These are phyloP conservation scores for Trachymyrmex cornetzi DNA, from an alignment of 1,140 invertebrate genomes.

Conservation along the genomic window DNA sequence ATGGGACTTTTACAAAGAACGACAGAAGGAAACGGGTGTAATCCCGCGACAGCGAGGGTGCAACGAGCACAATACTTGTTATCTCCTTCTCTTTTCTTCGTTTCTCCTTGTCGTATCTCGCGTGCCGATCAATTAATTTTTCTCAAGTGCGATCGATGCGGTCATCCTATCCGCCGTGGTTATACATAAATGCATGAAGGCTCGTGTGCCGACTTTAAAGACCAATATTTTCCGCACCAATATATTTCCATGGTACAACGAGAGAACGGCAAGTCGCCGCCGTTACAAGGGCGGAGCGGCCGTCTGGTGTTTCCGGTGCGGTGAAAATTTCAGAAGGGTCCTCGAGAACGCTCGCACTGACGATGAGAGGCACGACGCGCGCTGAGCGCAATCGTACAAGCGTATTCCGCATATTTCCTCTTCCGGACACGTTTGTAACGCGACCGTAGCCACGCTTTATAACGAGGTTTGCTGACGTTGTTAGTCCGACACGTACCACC, in stretches of 20 bases:
- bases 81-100: background rate
- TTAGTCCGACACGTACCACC: background rate
- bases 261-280: conserved; percentile 1
- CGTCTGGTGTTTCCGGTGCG: conserved; percentile 24
- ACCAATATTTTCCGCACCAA: conserved; percentile 47
- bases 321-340: conserved; percentile 57
- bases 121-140: conserved; percentile 68
- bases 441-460: conserved; percentile 26
- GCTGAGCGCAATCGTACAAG: conserved; percentile 41
- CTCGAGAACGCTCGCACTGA: conserved; percentile 35
- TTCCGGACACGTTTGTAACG: conserved; percentile 59
- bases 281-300: background rate
- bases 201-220: conserved; percentile 66
- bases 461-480: conserved; percentile 46
- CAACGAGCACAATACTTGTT: background rate
- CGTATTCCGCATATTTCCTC: conserved; percentile 38
- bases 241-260: background rate
- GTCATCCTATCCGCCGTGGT: conserved; percentile 22
- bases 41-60: background rate
- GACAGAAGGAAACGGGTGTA: conserved; percentile 37
- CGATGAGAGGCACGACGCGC: conserved; percentile 32
- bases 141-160: conserved; percentile 51
- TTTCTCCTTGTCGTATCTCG: background rate
- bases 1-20: conserved; percentile 57
- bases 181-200: conserved; percentile 68